Conservation (phyloP, 2,888 invertebrate genomes). For the Pristionchus exspectatus region DNA sequence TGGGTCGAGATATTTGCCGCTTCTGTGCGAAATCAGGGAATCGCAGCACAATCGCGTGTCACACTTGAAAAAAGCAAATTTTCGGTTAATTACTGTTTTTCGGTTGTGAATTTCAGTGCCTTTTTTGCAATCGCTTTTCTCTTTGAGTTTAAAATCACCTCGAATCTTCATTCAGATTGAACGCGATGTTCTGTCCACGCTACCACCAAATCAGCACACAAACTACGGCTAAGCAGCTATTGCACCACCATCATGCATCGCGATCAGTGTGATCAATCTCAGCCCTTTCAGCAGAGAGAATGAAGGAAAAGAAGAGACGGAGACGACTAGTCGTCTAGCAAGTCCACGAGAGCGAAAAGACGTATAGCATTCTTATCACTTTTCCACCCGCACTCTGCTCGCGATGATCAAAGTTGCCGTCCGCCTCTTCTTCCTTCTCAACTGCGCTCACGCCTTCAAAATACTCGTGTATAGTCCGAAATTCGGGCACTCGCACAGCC, state of each 20-base stretch:
- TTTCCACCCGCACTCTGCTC: neutral
- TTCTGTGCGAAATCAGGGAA: no score
- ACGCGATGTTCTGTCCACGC: neutral
- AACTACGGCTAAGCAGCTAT: neutral
- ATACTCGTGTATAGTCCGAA: slow-evolving; percentile 5
- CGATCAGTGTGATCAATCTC: neutral
- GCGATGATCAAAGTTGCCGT: neutral
- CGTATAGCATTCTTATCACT: neutral
- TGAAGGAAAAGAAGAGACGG: neutral
- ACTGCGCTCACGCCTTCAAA: neutral
- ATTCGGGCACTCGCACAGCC: slow-evolving; percentile 10
- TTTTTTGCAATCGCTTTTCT: no score
- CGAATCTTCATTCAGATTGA: no score
- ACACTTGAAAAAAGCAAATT: no score
- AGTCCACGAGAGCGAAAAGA: neutral
- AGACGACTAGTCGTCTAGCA: neutral
- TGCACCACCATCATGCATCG: neutral
- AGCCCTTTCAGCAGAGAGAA: neutral
- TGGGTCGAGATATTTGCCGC: no score
- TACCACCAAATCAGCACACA: neutral
- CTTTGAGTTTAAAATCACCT: no score
- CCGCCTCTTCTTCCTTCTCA: neutral
- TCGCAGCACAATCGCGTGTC: no score
- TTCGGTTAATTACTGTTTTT: no score
- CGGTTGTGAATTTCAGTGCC: no score